Base-by-base conservation (phyloP, 1,140 invertebrate species). In the Nasonia longicornis region DNA sequence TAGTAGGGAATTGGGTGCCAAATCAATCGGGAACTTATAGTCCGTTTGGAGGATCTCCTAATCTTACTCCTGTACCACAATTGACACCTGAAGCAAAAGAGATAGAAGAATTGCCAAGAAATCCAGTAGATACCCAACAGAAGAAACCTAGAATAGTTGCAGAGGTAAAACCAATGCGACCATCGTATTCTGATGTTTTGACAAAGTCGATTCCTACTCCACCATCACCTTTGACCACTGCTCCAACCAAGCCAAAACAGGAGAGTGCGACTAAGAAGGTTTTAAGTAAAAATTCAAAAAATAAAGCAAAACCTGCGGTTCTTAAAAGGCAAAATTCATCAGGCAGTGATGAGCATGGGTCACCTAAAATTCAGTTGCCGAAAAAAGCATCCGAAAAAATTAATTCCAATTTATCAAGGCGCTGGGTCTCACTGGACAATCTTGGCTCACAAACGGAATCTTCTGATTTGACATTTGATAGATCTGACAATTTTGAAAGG, bases 161-260 rank as follows among this genome's bases (percentile, higher is more conserved):
- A 35, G 95, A 96, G 91, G 95, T 96, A 0, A 96, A 95, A 86
- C 95, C 95, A 6, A 96, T 96, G 95, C 91, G 95, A 77, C 95
- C 95, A 29, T 94, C 94, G 31, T 96, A 96, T 87, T 96, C 96
- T 2, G 95, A 96, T 90, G 95, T 96, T 12, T 85, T 96, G 16
- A 94, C 94, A 20, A 96, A 96, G 88, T 94, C 93, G 72, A 91
- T 90, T 0, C 90, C 91, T 4, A 85, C 89, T 64, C 87, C 89
- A 29, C 84, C 87, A 35, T 87, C 89, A 38, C 85, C 87, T 16
- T 84, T 85, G 86, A 89, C 83, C 45, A 74, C 76, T 86, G 89
- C 84, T 67, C 72, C 85, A 8, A 81, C 80, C 20, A 91, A 89
- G 87, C 83, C 91, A 84, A 86, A 90, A 84, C 42, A 85, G 52